Evolutionary conservation across 2,113 vertebrate species (phyloP), one percentile per base, ranked within the genome.

Genomic region (Sinocyclocheilus grahami): DNA sequence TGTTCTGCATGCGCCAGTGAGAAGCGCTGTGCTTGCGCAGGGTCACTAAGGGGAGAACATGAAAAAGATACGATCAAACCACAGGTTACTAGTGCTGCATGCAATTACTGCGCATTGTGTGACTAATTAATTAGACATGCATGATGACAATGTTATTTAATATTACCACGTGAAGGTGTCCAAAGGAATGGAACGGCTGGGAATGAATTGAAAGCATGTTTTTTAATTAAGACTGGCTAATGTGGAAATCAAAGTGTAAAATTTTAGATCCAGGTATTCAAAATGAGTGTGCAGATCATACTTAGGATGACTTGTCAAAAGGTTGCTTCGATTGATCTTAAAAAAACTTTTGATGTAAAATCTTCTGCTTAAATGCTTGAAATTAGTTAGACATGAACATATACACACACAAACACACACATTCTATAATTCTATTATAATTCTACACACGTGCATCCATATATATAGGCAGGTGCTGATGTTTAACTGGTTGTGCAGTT

Each of bases 1-100:
- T 95, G n/a, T 95, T 95, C 93, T 95, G 97, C 93, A 97, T 92
- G 90, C 95, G 96, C 97, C 96, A 96, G 85, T 95, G 96, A 86
- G 96, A 48, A 55, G 94, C 90, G 84, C 95, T 95, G 87, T 95
- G 95, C 58, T 93, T 95, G 85, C 94, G 89, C 0, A 92, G 88
- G 58, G 94, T 94, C 90, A 93, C 97, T 99, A 92, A 14, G 90
- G 90, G 77, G 48, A 51, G 72, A 27, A 84, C 27, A 79, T 65
- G 27, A 74, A 58, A 80, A 60, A 86, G 20, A 75, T 69, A 63
- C 13, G 12, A 85, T 65, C 63, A 82, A 85, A 82, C 62, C 58
- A 85, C 53, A 82, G 53, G 71, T 67, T 60, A 67, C n/a, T 77
- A 33, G 22, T 5, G 13, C 5, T 42, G n/a, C 24, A 27, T 76